Percentiles rank a stretch among this genome's conserved stretches.
These are phyloP conservation scores for Seriola aureovittata DNA, from an alignment of 2,113 vertebrate species.

Conservation along the genomic window DNA sequence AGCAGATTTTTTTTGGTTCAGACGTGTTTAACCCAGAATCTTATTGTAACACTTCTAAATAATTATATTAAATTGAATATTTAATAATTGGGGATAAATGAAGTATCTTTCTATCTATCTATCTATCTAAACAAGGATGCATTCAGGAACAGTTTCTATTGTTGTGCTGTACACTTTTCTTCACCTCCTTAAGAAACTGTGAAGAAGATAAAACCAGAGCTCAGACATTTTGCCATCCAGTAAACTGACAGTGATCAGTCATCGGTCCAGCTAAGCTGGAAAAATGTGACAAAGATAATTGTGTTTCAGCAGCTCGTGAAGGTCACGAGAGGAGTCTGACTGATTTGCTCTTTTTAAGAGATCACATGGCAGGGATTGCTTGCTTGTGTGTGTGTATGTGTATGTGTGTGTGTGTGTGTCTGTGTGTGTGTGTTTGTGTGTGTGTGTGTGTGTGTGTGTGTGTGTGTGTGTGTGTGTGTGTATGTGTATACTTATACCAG, in stretches of 20 bases:
- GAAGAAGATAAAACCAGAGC: neutral
- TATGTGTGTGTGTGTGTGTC: neutral
- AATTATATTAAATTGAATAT: too few relatives aligned
- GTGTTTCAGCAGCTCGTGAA: conserved; percentile 27
- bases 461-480: neutral
- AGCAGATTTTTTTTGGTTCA: too few relatives aligned
- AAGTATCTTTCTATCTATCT: too few relatives aligned
- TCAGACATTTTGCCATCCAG: neutral
- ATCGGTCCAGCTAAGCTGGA: neutral
- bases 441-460: neutral
- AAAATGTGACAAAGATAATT: conserved; percentile 46
- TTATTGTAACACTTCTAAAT: neutral
- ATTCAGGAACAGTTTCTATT: neutral
- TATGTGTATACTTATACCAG: neutral
- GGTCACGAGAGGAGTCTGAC: conserved; percentile 21
- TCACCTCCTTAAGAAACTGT: neutral
- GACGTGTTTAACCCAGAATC: neutral
- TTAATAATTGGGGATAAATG: too few relatives aligned
- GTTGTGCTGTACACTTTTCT: neutral
- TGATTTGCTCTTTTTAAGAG: neutral
- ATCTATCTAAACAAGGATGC: neutral
- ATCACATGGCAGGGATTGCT: conserved; percentile 22
- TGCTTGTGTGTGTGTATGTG: neutral
- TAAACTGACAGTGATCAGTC: neutral
- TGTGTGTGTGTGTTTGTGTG: conserved; percentile 1